Evolutionary conservation across 2,888 invertebrate genomes (phyloP).

Genomic region (Eilema sororculum): DNA sequence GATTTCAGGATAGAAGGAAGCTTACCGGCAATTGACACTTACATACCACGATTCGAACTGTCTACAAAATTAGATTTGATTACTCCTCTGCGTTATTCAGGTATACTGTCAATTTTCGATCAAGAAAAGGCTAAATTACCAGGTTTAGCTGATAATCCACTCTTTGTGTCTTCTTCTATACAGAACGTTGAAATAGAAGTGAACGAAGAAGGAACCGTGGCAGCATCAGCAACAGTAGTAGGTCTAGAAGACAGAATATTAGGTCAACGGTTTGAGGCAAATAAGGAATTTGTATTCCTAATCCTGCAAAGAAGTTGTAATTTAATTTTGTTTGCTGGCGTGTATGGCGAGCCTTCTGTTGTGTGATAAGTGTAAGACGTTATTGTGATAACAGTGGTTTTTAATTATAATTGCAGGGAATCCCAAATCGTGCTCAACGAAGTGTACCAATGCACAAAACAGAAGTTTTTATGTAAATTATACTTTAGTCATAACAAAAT

Average conservation of each 20-base stretch:
- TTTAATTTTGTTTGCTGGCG: conserved; percentile 89
- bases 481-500: background rate
- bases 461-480: background rate
- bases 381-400: conserved; percentile 16
- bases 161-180: conserved; percentile 88
- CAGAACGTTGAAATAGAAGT: conserved; percentile 92
- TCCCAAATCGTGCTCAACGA: conserved; percentile 10
- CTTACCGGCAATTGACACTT: conserved; percentile 85
- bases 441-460: conserved; percentile 5
- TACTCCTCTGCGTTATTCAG: conserved; percentile 83
- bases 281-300: conserved; percentile 89
- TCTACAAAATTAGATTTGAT: conserved; percentile 80
- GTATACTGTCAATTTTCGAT: conserved; percentile 89
- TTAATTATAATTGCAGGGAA: background rate
- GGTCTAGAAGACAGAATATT: conserved; percentile 79
- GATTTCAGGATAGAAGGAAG: conserved; percentile 77
- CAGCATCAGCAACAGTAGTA: conserved; percentile 87
- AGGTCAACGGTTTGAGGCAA: conserved; percentile 87
- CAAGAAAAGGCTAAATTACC: conserved; percentile 85
- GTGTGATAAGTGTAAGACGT: conserved; percentile 26
- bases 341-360: conserved; percentile 71
- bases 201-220: conserved; percentile 91
- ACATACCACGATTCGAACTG: conserved; percentile 88
- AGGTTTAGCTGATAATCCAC: conserved; percentile 85
- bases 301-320: conserved; percentile 88